Conservation (phyloP, 2,797 vertebrate species). For the Cottoperca gobio region DNA sequence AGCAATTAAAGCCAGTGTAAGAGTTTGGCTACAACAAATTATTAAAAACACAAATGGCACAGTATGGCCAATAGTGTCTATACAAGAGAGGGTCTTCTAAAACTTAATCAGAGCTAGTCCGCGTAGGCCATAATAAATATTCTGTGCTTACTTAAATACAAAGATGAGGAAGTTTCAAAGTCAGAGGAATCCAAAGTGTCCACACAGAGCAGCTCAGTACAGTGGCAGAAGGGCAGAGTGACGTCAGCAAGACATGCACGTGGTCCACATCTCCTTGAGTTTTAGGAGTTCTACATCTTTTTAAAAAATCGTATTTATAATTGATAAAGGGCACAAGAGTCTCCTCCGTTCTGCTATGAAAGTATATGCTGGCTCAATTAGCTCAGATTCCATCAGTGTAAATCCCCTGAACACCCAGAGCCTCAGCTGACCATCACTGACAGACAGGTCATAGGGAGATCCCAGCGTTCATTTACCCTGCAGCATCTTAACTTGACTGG, state of each 20-base stretch:
- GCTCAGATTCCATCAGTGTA: slow-evolving; percentile 44
- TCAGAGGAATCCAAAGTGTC: slow-evolving; percentile 33
- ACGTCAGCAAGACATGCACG: slow-evolving; percentile 30
- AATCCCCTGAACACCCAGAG: slow-evolving; percentile 36
- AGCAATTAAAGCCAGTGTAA: slow-evolving; percentile 62
- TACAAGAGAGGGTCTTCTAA: slow-evolving; percentile 1
- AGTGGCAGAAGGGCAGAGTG: slow-evolving; percentile 30
- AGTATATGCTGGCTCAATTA: slow-evolving; percentile 37
- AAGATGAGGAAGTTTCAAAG: slow-evolving; percentile 43
- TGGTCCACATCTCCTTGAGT: slow-evolving; percentile 10
- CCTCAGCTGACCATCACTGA: slow-evolving; percentile 38
- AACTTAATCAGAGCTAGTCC: slow-evolving; percentile 17
- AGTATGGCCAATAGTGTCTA: slow-evolving; percentile 20
- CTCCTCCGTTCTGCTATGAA: slow-evolving; percentile 18
- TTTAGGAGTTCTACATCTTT: slow-evolving; percentile 15
- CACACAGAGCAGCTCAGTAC: slow-evolving; percentile 26
- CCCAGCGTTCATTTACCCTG: slow-evolving; percentile 4
- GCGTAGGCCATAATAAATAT: slow-evolving; percentile 3
- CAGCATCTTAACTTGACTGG: slow-evolving; percentile 2
- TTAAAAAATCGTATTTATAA: slow-evolving; percentile 33
- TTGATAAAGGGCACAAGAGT: slow-evolving; percentile 35
- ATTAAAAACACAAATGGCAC: slow-evolving; percentile 56
- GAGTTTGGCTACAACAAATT: slow-evolving; percentile 59
- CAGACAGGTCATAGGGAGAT: slow-evolving; percentile 21
- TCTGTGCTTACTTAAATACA: slow-evolving; percentile 41